Percentiles rank a stretch among this genome's conserved stretches.
These are phyloP conservation scores for Protula sp. DNA, from an alignment of 2,888 invertebrate species.

Conservation along the genomic window DNA sequence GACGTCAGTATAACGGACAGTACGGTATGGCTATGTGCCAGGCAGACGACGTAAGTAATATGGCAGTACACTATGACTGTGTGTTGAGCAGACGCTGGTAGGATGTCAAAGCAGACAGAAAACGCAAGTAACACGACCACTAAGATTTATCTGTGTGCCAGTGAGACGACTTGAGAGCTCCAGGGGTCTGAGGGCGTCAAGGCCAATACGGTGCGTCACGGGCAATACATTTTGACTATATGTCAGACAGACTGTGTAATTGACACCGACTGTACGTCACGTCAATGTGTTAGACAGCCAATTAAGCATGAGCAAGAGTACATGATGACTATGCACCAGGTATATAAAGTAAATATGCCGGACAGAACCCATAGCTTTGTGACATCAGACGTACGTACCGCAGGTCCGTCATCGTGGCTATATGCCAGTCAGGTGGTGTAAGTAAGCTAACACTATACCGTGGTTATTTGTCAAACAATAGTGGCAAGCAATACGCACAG, in stretches of 20 bases:
- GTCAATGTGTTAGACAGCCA: constrained; percentile 17
- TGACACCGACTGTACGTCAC: constrained; percentile 10
- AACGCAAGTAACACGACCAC: no score
- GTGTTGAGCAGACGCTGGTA: constrained; percentile 17
- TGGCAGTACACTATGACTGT: constrained; percentile 16
- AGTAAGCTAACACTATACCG: no score
- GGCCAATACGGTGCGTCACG: no score
- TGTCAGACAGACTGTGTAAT: constrained; percentile 19
- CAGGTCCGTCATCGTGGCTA: no score
- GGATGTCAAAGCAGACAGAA: no score
- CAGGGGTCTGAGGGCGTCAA: constrained; percentile 16
- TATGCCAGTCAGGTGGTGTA: no score
- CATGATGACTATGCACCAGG: constrained; percentile 17
- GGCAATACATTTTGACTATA: constrained; percentile 16
- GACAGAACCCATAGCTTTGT: no score
- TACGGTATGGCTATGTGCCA: constrained; percentile 16
- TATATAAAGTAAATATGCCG: constrained; percentile 15
- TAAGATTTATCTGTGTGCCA: constrained; percentile 17
- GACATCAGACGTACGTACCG: no score
- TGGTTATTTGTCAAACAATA: constrained; percentile 18
- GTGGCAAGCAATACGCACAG: constrained; percentile 13
- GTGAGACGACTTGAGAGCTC: constrained; percentile 18
- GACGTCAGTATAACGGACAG: constrained; percentile 12
- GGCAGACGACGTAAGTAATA: constrained; percentile 17
- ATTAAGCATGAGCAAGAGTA: constrained; percentile 13